Evolutionary conservation across 2,888 invertebrate species (phyloP).

Genomic region (Epinotia demarniana): DNA sequence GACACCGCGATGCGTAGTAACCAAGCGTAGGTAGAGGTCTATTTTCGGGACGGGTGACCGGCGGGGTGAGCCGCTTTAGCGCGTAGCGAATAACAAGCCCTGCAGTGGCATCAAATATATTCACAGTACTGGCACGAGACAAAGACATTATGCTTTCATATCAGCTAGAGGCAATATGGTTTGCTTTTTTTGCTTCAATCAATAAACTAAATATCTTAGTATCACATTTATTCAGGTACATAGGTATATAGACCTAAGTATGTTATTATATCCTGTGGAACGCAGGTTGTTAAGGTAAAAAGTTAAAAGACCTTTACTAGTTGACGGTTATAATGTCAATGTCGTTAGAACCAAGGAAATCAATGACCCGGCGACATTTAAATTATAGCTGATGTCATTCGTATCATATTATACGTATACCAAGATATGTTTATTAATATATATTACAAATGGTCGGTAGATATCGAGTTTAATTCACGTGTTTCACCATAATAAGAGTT

Average conservation of each 20-base stretch:
- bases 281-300: background rate
- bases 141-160: background rate
- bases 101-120: background rate
- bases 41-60: too few relatives aligned
- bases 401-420: background rate
- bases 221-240: background rate
- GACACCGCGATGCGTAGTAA: too few relatives aligned
- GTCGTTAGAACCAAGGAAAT: slow-evolving; percentile 6
- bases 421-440: slow-evolving; percentile 1
- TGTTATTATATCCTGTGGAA: slow-evolving; percentile 7
- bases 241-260: background rate
- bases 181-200: background rate
- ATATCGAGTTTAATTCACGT: slow-evolving; percentile 17
- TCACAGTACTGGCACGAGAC: slow-evolving; percentile 1
- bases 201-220: background rate
- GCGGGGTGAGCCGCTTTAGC: too few relatives aligned
- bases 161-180: background rate
- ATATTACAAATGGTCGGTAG: background rate
- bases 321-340: slow-evolving; percentile 4
- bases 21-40: too few relatives aligned
- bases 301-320: slow-evolving; percentile 13
- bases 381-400: slow-evolving; percentile 6
- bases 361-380: slow-evolving; percentile 11
- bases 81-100: too few relatives aligned
- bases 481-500: background rate